Evolutionary conservation across 2,113 vertebrate genomes (phyloP).

Genomic region (Morone saxatilis): DNA sequence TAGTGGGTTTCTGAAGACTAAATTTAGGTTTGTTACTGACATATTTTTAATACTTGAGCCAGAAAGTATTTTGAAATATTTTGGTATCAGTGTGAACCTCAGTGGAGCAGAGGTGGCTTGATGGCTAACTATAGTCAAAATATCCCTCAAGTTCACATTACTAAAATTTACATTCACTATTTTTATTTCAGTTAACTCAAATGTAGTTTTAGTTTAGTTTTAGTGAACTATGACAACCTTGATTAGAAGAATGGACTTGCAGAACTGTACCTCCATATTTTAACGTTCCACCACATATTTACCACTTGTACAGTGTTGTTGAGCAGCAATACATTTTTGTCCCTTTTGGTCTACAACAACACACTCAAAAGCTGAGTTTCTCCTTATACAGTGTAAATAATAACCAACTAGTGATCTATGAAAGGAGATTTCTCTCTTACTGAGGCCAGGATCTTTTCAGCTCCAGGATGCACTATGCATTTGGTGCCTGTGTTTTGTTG

Average conservation of each 20-base stretch:
- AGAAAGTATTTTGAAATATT: neutral
- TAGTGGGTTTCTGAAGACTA: neutral
- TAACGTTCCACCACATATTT: neutral
- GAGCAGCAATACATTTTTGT: neutral
- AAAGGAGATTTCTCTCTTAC: constrained; percentile 1
- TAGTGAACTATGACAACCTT: no score
- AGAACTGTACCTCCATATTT: neutral
- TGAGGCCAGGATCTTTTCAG: neutral
- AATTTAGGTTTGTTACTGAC: neutral
- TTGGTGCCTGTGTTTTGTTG: constrained; percentile 16
- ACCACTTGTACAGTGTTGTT: no score
- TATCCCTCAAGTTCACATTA: neutral
- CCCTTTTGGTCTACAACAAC: neutral
- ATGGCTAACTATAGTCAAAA: neutral
- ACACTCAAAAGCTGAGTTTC: neutral
- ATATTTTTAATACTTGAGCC: neutral
- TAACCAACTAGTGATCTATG: constrained; percentile 1
- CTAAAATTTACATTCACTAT: no score
- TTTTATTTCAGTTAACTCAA: no score
- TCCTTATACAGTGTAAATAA: neutral
- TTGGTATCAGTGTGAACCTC: neutral
- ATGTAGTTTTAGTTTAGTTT: no score
- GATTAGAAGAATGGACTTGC: no score
- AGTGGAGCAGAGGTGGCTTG: neutral
- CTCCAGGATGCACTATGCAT: neutral